phyloP scores from a whole-genome alignment of 1,140 invertebrate species.

The Drosophila sproati region DNA sequence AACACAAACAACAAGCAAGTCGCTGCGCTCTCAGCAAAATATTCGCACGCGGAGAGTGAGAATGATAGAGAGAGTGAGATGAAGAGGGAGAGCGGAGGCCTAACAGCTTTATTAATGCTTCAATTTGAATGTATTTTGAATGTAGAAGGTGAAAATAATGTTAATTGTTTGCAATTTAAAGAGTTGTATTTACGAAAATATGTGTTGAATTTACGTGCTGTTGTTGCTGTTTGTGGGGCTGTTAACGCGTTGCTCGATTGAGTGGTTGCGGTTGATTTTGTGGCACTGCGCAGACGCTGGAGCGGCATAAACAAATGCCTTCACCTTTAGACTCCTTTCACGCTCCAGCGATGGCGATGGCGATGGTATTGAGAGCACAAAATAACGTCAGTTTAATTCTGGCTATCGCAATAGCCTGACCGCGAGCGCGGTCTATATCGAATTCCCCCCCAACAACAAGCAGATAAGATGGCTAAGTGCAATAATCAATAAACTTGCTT shows the following conservation, averaged over 20 bases:
- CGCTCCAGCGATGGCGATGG: slow-evolving; percentile 5
- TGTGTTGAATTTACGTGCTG: not conserved
- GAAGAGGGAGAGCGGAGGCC: not conserved
- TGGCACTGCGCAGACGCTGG: slow-evolving; percentile 53
- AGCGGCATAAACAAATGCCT: slow-evolving; percentile 79
- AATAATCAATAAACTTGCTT: slow-evolving; percentile 78
- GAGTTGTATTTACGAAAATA: slow-evolving; percentile 16
- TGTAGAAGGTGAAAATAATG: not conserved
- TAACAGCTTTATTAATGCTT: not conserved
- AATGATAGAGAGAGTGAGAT: not conserved
- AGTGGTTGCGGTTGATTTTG: not conserved
- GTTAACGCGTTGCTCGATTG: not conserved
- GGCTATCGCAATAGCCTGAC: slow-evolving; percentile 61
- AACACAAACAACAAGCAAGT: slow-evolving; percentile 35
- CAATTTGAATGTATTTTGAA: not conserved
- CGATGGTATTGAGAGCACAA: slow-evolving; percentile 31
- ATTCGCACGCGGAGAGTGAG: not conserved
- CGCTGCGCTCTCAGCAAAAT: slow-evolving; percentile 1
- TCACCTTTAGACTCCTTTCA: slow-evolving; percentile 50
- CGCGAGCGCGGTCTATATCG: slow-evolving; percentile 35
- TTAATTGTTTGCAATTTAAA: not conserved
- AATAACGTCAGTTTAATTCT: slow-evolving; percentile 67
- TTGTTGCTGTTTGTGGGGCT: slow-evolving; percentile 8
- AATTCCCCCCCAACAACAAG: slow-evolving; percentile 10
- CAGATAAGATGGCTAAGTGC: slow-evolving; percentile 64